These are phyloP conservation scores for Kryphioiulus occultus DNA, from an alignment of 2,888 invertebrate species.

Conservation along the genomic window DNA sequence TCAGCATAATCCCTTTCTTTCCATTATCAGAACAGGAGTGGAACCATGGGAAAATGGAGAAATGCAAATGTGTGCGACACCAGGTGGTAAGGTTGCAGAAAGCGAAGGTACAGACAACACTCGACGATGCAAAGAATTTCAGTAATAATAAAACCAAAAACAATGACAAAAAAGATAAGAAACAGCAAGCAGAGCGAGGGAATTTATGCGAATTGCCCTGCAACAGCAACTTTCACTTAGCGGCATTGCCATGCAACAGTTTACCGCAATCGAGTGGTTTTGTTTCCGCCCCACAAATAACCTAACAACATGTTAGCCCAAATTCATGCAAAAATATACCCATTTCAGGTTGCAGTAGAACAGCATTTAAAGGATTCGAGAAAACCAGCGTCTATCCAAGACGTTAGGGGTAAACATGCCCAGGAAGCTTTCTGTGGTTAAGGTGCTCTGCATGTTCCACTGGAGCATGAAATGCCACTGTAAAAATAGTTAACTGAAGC, in stretches of 20 bases:
- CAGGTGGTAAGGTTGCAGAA: constrained; percentile 24
- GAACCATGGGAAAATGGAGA: neutral
- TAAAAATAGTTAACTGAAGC: neutral
- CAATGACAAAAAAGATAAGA: neutral
- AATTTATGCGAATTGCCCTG: neutral
- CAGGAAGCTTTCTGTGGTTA: neutral
- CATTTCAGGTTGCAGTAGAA: neutral
- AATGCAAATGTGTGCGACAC: constrained; percentile 17
- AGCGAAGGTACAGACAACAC: constrained; percentile 15
- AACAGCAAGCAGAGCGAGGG: neutral
- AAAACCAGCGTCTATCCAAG: neutral
- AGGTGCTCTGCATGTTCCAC: neutral
- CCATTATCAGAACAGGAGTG: neutral
- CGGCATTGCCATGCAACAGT: neutral
- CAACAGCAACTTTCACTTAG: neutral
- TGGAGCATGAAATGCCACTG: neutral
- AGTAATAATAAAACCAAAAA: neutral
- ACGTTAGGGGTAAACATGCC: neutral
- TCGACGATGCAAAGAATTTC: neutral
- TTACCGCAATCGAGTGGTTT: neutral
- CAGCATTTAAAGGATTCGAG: neutral
- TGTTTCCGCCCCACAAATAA: neutral
- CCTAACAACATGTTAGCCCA: neutral
- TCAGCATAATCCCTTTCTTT: neutral
- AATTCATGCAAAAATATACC: neutral